Evolutionary conservation across 2,113 vertebrate genomes (phyloP), one percentile per base, ranked within the genome.

Genomic region (Corythornis cristatus): DNA sequence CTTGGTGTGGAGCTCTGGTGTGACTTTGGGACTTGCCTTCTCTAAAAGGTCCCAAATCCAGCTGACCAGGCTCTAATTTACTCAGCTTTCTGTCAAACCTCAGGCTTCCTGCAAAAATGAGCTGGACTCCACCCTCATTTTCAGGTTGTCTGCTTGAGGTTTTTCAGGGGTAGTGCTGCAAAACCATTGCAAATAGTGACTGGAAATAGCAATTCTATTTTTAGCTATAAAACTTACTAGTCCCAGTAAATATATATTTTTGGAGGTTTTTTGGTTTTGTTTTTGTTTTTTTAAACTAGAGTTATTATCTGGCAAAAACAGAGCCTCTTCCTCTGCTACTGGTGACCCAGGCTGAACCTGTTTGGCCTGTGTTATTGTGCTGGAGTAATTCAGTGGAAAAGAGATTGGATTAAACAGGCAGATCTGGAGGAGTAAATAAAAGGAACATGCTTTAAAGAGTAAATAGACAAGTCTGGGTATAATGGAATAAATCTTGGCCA

Each of bases 321-420:
- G 35, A 43, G 33, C 19, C 66, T 56, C 67, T 81, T 88, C 53
- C 53, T 64, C 64, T 53, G 77, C 70, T 48, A 78, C 35, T 31
- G 50, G 0, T 83, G 89, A 90, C 89, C 90, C 88, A 93, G 58
- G 67, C 85, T 96, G 93, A 92, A 95, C 88, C 92, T 91, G 88
- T 95, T 84, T 94, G 89, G 80, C 88, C 88, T 74, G 45, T 50
- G 75, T 94, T 87, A 94, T 96, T 96, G 93, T 97, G 80, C 79
- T 74, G 17, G 92, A 90, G 89, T 93, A 94, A 96, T 97, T 94
- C 93, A 85, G 80, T 95, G 93, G 96, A 97, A 97, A 95, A 95
- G 78, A 96, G 89, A 93, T 88, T 87, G 92, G 96, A 96, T 96
- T 95, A 95, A 96, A 90, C 75, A 71, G 80, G 91, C 76, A 93